Evolutionary conservation across 2,888 invertebrate species (phyloP).

Genomic region (Lepidonotus clava): DNA sequence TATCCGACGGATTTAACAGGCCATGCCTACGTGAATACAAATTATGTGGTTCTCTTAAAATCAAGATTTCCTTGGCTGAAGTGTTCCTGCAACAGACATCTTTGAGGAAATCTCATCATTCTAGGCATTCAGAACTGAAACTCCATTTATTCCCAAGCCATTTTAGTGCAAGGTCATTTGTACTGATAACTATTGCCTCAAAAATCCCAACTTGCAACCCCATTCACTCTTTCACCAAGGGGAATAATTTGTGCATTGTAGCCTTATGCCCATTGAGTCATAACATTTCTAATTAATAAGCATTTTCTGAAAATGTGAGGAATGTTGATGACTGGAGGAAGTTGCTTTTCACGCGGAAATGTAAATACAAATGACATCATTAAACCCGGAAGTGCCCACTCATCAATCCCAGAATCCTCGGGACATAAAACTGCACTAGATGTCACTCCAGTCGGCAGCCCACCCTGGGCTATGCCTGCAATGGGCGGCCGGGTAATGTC

Average conservation of each 20-base stretch:
- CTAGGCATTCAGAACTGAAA: neutral
- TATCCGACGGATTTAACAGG: conserved; percentile 13
- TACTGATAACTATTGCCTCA: no score
- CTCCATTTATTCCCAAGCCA: neutral
- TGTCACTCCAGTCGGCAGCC: neutral
- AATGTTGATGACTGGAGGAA: conserved; percentile 15
- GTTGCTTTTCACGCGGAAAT: conserved; percentile 17
- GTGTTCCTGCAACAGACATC: neutral
- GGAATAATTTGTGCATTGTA: neutral
- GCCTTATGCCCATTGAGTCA: neutral
- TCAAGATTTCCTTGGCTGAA: neutral
- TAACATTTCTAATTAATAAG: neutral
- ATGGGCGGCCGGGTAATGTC: neutral
- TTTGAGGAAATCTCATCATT: neutral
- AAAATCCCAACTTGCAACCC: no score
- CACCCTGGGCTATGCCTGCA: conserved; percentile 3
- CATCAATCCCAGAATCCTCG: conserved; percentile 34
- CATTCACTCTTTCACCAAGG: no score
- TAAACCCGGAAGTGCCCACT: conserved; percentile 25
- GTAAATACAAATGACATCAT: conserved; percentile 15
- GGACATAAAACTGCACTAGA: conserved; percentile 31
- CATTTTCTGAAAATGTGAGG: neutral
- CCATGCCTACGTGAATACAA: conserved; percentile 14
- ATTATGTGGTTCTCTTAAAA: neutral
- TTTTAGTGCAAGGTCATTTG: no score